These are phyloP conservation scores for Hydrotaea diabolus DNA, from an alignment of 2,888 invertebrate genomes.

Conservation along the genomic window DNA sequence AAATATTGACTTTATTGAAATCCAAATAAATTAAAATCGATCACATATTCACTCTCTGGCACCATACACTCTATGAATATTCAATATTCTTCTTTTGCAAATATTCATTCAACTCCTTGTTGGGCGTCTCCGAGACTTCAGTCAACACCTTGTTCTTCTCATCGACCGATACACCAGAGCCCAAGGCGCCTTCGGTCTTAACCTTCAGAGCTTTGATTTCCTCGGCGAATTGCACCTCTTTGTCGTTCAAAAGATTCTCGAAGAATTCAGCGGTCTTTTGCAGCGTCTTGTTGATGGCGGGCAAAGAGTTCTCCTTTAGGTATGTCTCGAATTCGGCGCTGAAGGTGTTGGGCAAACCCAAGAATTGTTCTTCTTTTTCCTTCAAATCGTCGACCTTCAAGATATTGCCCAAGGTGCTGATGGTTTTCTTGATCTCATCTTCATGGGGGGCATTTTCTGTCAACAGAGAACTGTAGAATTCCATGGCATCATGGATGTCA, in stretches of 20 bases:
- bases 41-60: not conserved
- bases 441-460: slow-evolving; percentile 57
- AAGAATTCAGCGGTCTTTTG: slow-evolving; percentile 72
- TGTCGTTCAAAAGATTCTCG: slow-evolving; percentile 68
- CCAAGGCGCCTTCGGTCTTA: slow-evolving; percentile 70
- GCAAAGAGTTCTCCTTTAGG: slow-evolving; percentile 70
- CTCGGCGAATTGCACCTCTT: slow-evolving; percentile 64
- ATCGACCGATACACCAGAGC: slow-evolving; percentile 67
- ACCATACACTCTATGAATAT: slow-evolving; percentile 64
- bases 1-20: not conserved
- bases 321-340: slow-evolving; percentile 70
- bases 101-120: slow-evolving; percentile 70
- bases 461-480: slow-evolving; percentile 71
- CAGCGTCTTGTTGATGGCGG: slow-evolving; percentile 70
- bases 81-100: slow-evolving; percentile 72
- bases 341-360: slow-evolving; percentile 70
- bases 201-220: slow-evolving; percentile 71
- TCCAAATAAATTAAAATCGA: slow-evolving; percentile 24
- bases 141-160: slow-evolving; percentile 72
- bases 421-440: slow-evolving; percentile 69
- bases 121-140: slow-evolving; percentile 71
- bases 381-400: slow-evolving; percentile 69
- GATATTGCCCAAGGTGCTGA: slow-evolving; percentile 69
- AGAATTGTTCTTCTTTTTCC: slow-evolving; percentile 69
- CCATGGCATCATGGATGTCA: slow-evolving; percentile 70